Conservation (phyloP, 2,113 vertebrate genomes). For the Brienomyrus brachyistius region DNA sequence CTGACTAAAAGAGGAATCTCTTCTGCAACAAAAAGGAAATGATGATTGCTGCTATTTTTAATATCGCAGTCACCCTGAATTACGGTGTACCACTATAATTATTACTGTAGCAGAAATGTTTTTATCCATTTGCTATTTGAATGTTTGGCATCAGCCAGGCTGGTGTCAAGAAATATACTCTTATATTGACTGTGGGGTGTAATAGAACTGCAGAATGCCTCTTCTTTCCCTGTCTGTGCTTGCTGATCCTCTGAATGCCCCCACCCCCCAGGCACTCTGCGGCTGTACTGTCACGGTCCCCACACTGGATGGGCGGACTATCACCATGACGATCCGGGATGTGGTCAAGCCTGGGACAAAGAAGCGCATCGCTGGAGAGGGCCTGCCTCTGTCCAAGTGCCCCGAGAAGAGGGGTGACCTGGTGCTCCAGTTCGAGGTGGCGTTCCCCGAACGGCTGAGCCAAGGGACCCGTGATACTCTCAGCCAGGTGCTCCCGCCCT, state of each 20-base stretch:
- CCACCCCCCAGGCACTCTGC: slow-evolving; percentile 70
- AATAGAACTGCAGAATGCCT: background rate
- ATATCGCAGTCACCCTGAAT: background rate
- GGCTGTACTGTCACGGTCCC: slow-evolving; percentile 72
- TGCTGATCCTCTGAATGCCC: background rate
- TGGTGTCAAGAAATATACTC: background rate
- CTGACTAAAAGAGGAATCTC: background rate
- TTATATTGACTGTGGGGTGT: background rate
- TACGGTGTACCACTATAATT: background rate
- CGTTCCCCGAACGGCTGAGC: slow-evolving; percentile 76
- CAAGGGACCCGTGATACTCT: slow-evolving; percentile 63
- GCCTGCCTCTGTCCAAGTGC: slow-evolving; percentile 74
- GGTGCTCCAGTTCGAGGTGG: slow-evolving; percentile 77
- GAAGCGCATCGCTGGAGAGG: slow-evolving; percentile 72
- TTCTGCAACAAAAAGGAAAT: background rate
- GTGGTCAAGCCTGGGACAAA: slow-evolving; percentile 77
- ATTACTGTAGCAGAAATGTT: background rate
- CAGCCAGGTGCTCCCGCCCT: slow-evolving; percentile 36
- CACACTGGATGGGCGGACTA: slow-evolving; percentile 70
- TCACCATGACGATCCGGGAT: slow-evolving; percentile 66
- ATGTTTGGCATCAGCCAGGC: background rate
- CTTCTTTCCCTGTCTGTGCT: background rate
- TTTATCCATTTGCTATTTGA: background rate
- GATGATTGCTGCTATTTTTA: background rate
- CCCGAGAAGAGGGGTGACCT: slow-evolving; percentile 81